These are phyloP conservation scores for Acipenser oxyrinchus DNA, from an alignment of 2,797 vertebrate genomes.

Conservation along the genomic window DNA sequence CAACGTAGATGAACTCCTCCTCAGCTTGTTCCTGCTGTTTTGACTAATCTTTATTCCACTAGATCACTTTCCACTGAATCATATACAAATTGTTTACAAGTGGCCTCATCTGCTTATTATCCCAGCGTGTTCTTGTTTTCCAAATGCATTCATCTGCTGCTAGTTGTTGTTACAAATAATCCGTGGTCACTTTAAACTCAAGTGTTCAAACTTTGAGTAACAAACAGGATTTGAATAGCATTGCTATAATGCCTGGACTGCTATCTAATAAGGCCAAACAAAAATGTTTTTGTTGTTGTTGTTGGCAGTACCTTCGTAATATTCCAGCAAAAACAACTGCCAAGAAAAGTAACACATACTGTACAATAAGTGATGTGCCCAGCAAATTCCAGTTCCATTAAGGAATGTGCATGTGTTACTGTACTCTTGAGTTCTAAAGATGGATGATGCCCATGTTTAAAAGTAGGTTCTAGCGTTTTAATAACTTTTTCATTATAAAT, in stretches of 20 bases:
- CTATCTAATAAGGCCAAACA: constrained; percentile 9
- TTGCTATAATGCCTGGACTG: constrained; percentile 28
- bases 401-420: no score
- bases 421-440: no score
- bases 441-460: no score
- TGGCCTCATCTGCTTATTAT: constrained; percentile 15
- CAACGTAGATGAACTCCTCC: not conserved
- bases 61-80: not conserved
- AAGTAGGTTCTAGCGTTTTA: no score
- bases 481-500: no score
- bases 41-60: not conserved
- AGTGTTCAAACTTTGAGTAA: constrained; percentile 12
- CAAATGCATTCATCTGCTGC: constrained; percentile 33
- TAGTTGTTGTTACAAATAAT: constrained; percentile 11
- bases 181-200: constrained; percentile 21
- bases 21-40: not conserved
- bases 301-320: not conserved
- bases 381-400: no score
- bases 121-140: constrained; percentile 26
- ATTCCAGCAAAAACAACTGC: not conserved
- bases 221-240: constrained; percentile 14
- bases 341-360: not conserved
- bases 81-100: constrained; percentile 22
- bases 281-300: not conserved
- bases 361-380: not conserved